Conservation (phyloP, 2,797 vertebrate genomes). For the Cyclopterus lumpus region DNA sequence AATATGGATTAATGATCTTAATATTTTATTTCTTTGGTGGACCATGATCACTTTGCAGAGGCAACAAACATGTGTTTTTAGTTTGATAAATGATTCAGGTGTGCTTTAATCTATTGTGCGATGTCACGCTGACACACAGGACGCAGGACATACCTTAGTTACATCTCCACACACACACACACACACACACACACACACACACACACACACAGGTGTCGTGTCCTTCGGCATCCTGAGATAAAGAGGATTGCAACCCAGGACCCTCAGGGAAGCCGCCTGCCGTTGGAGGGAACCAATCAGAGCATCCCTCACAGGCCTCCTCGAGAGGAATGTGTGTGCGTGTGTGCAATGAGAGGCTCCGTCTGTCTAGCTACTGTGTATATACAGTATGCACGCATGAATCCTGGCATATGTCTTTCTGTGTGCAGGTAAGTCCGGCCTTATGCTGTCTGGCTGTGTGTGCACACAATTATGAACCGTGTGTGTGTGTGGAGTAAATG, state of each 20-base stretch:
- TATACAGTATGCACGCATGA: conserved; percentile 59
- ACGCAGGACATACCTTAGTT: neutral
- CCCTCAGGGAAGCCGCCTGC: conserved; percentile 17
- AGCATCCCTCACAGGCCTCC: conserved; percentile 44
- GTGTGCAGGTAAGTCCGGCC: conserved; percentile 24
- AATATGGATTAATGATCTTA: neutral
- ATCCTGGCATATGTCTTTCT: conserved; percentile 60
- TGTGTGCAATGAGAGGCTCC: conserved; percentile 10
- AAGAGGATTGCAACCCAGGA: conserved; percentile 15
- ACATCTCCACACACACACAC: neutral
- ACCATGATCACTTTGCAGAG: neutral
- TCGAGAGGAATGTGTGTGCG: conserved; percentile 30
- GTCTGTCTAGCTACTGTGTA: conserved; percentile 45
- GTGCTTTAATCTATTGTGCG: neutral
- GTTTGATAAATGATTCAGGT: neutral
- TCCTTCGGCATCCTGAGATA: conserved; percentile 16
- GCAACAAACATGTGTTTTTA: neutral
- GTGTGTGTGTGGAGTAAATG: conserved; percentile 11
- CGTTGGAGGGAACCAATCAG: conserved; percentile 47
- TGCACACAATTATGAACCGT: conserved; percentile 30
- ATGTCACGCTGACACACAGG: neutral
- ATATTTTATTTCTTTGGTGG: neutral
- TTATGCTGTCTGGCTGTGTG: conserved; percentile 9
- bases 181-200: neutral
- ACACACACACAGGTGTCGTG: neutral